A percentile compares a stretch with the other conserved stretches of the same genome.
Conservation (phyloP, 2,113 vertebrate genomes). For the Ploceus nigricollis region DNA sequence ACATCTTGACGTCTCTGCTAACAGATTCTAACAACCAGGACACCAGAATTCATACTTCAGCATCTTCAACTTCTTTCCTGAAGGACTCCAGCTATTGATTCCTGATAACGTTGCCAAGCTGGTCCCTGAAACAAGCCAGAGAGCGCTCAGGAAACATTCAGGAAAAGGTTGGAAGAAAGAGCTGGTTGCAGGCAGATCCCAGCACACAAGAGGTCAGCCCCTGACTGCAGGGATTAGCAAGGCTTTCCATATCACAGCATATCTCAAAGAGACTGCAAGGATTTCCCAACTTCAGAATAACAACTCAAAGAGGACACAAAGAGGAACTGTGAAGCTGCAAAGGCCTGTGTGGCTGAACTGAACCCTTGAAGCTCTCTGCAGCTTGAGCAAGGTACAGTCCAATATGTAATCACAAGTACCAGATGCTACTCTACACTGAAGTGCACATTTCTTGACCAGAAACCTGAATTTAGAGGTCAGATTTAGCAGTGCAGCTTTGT, state of each 20-base stretch:
- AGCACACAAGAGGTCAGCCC: background rate
- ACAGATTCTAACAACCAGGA: slow-evolving; percentile 30
- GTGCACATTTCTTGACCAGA: background rate
- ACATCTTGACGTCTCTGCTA: background rate
- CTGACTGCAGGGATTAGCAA: background rate
- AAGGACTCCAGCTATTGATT: slow-evolving; percentile 34
- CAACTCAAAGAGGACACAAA: background rate
- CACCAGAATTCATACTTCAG: slow-evolving; percentile 25
- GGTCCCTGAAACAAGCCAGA: slow-evolving; percentile 45
- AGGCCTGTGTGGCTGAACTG: background rate
- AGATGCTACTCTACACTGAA: background rate
- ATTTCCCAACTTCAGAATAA: background rate
- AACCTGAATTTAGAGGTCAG: background rate
- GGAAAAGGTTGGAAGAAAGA: background rate
- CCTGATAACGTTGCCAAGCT: background rate
- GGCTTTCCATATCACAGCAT: background rate
- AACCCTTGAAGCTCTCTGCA: background rate
- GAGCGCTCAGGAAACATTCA: background rate
- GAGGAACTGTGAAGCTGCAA: accelerated
- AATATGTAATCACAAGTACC: background rate
- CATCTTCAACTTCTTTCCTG: slow-evolving; percentile 24
- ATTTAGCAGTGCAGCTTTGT: background rate
- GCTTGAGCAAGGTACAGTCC: background rate
- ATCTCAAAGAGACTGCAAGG: background rate
- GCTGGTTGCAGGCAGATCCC: background rate